These are phyloP conservation scores for Aethes cnicana DNA, from an alignment of 2,888 invertebrate genomes.

Conservation along the genomic window DNA sequence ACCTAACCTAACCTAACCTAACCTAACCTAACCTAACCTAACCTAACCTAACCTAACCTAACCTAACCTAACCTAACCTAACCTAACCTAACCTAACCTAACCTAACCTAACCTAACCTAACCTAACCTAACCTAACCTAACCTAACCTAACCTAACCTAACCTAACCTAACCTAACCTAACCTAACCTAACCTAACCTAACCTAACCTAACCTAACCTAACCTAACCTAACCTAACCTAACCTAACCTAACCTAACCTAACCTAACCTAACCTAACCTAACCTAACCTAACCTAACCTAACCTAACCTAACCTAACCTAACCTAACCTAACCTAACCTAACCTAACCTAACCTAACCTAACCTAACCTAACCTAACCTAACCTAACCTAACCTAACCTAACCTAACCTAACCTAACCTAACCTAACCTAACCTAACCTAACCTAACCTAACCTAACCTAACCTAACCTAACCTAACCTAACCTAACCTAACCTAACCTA, in stretches of 20 bases:
- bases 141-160: neutral
- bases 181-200: neutral
- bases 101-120: neutral
- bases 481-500: neutral
- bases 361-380: neutral
- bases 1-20: neutral
- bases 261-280: neutral
- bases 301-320: neutral
- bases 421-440: neutral
- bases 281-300: neutral
- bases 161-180: neutral
- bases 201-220: neutral
- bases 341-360: neutral
- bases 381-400: neutral
- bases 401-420: neutral
- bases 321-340: neutral
- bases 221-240: neutral
- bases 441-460: neutral
- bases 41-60: neutral
- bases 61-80: neutral
- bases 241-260: neutral
- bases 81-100: neutral
- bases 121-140: neutral
- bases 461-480: neutral
- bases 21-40: neutral